Evolutionary conservation across 2,888 invertebrate species (phyloP), one percentile per base, ranked within the genome.

Genomic region (Clunio marinus): DNA sequence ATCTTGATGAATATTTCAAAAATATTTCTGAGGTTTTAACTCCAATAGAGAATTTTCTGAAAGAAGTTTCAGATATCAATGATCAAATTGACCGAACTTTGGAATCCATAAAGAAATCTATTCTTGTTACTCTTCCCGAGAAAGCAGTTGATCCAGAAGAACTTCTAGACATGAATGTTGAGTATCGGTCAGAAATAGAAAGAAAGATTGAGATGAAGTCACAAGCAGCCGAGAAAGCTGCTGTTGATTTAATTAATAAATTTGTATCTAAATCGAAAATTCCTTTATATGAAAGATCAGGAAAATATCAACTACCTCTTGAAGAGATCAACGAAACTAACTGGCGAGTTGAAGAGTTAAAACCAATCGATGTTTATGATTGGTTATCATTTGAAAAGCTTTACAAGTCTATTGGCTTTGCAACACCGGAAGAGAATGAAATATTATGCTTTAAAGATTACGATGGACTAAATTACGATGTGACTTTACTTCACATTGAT

Each of bases 241-340:
- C 89, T 0, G 85, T 88, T 46, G 88, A 88, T 72, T 81, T 93
- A 32, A 86, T 92, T 25, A 84, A 89, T 72, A 88, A 88, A 77
- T 91, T 92, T 73, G 80, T 91, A 70, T 82, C 82, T 27, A 82
- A 84, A 32, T 69, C 76, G 8, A 73, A 77, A 3, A 75, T 76
- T 59, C 74, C 74, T 1, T 70, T 70, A 0, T 28, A 69, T 2
- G 76, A 83, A 86, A 66, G 83, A 80, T 70, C 83, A 83, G 70
- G 83, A 82, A 70, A 82, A 80, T 73, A 77, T 82, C 69, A 87
- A 84, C 75, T 84, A 83, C 75, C 81, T 82, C 70, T 88, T 83
- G 88, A 78, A 83, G 37, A 80, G 75, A 72, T 75, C 72, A 73
- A 73, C 68, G 71, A 77, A 74, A 68, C 76, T 72, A 75, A 77